These are phyloP conservation scores for Drosophila funebris DNA, from an alignment of 1,140 invertebrate species.

Conservation along the genomic window DNA sequence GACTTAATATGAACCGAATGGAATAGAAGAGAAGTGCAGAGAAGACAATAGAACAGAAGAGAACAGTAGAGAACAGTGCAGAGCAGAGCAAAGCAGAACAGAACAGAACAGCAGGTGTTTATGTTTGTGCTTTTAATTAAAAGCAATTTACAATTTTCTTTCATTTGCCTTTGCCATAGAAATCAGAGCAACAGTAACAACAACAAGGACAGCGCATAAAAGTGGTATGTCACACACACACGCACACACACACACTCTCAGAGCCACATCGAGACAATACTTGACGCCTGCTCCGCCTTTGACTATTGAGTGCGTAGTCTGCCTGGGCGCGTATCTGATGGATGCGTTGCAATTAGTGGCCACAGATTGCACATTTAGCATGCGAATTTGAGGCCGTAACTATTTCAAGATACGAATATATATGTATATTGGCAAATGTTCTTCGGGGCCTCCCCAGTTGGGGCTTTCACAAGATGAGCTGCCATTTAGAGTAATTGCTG, in stretches of 20 bases:
- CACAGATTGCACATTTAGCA: conserved; percentile 76
- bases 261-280: background rate
- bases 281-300: background rate
- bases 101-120: conserved; percentile 73
- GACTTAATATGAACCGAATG: background rate
- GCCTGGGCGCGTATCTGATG: conserved; percentile 54
- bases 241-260: background rate
- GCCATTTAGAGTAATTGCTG: conserved; percentile 37
- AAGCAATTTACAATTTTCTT: conserved; percentile 81
- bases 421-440: conserved; percentile 38
- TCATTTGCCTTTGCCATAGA: conserved; percentile 50
- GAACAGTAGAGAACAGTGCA: background rate
- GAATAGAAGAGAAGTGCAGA: background rate
- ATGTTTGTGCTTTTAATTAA: conserved; percentile 82
- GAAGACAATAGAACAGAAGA: background rate
- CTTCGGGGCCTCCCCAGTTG: background rate
- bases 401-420: conserved; percentile 5
- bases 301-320: conserved; percentile 1
- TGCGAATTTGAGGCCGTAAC: conserved; percentile 41
- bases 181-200: conserved; percentile 24
- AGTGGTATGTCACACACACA: background rate
- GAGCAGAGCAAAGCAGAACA: background rate
- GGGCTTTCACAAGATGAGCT: conserved; percentile 13
- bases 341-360: conserved; percentile 76
- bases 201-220: too few species aligned